Conservation (phyloP, 1,140 invertebrate species). For the Euura saliciscinereae region DNA sequence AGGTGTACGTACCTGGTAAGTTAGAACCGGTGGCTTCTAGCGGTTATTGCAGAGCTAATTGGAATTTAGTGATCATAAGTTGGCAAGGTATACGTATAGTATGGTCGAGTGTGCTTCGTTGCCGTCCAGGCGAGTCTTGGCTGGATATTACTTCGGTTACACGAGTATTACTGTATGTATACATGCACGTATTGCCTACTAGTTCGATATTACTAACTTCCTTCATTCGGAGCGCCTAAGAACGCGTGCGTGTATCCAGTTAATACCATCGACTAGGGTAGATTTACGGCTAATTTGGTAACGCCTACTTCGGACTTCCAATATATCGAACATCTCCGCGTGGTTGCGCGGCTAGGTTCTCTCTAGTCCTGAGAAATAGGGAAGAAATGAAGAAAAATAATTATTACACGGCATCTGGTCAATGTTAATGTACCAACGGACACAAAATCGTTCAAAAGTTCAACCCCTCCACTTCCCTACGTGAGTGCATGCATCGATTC, state of each 20-base stretch:
- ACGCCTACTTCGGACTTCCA: constrained; percentile 1
- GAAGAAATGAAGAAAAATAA: too few species aligned
- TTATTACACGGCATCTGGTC: too few species aligned
- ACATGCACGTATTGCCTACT: not conserved
- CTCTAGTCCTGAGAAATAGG: not conserved
- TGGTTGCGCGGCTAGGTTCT: not conserved
- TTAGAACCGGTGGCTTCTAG: constrained; percentile 35
- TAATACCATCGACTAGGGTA: constrained; percentile 2
- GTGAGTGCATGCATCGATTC: too few species aligned
- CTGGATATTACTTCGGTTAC: not conserved
- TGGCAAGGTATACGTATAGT: constrained; percentile 9
- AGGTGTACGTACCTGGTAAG: constrained; percentile 11
- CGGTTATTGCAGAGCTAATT: constrained; percentile 34
- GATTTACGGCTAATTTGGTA: constrained; percentile 7
- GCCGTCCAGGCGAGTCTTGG: not conserved
- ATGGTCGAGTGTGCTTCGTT: not conserved
- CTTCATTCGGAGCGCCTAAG: not conserved
- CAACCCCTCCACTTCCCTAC: too few species aligned
- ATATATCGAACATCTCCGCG: constrained; percentile 3
- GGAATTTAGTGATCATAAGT: constrained; percentile 45
- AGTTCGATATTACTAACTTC: constrained; percentile 3
- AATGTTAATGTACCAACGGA: too few species aligned
- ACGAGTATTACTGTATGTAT: not conserved
- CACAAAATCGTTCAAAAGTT: too few species aligned
- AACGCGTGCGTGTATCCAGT: not conserved